Base-by-base conservation (phyloP, 2,888 invertebrate genomes). In the Leptinotarsa juncta region DNA sequence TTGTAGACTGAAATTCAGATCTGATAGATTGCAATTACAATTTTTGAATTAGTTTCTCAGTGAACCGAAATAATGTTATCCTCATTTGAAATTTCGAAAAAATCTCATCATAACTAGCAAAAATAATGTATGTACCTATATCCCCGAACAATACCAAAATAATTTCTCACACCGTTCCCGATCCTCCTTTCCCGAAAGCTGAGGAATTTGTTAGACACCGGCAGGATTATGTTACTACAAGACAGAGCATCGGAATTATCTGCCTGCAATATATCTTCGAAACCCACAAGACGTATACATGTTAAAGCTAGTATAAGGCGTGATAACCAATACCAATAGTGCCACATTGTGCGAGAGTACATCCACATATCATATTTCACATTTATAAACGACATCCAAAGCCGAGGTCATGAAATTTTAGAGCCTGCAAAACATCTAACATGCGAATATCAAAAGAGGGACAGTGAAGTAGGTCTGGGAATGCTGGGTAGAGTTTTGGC, bases 301-400 rank as follows among this genome's bases (percentile, higher is more conserved):
- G 62, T 62, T 32, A 62, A 16, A 26, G 62, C 62, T 62, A 26
- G 62, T 62, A 42, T 32, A 62, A 62, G 62, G 62, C 62, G 62
- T 32, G 68, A 68, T 68, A 68, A 55, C 32, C 68, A 55, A 48
- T 69, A 57, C 69, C 48, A 69, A 55, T 57, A 57, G 69, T 55
- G 57, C 57, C 57, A 57, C 57, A 69, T 69, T 69, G 69, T 69
- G 57, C 20, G 26, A 20, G 48, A 26, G 49, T 57, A 15, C 55
- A 68, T 68, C 68, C 16, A 68, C 26, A 26, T 68, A 68, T 68
- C 68, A 55, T 68, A 68, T 68, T 68, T 68, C 68, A 68, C 68
- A 23, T 57, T 69, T 48, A 16, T 42, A 69, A 55, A 69, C 18
- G 55, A 55, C 55, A 18, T 68, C 57, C 48, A 53, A 18, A 67